Evolutionary conservation across 2,113 vertebrate species (phyloP).

Genomic region (Anolis sagrei): DNA sequence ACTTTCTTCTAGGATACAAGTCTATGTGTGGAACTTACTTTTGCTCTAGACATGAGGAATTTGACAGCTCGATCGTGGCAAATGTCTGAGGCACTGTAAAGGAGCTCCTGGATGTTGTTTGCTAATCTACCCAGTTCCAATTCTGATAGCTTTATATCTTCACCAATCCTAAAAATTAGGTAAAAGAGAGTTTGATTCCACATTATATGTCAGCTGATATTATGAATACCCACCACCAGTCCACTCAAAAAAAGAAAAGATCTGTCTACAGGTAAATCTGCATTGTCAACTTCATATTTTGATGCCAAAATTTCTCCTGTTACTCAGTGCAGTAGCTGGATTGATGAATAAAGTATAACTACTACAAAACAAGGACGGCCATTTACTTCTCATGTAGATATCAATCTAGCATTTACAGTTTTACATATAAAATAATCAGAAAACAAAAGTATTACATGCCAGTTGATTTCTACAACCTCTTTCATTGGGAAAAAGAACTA

Average conservation of each 20-base stretch:
- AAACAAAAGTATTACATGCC: not conserved
- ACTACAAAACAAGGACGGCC: not conserved
- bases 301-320: not conserved
- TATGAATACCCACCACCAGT: not conserved
- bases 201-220: not conserved
- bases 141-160: constrained; percentile 90
- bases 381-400: not conserved
- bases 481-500: no score
- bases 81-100: constrained; percentile 89
- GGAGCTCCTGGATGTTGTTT: constrained; percentile 87
- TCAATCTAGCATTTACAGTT: not conserved
- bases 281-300: not conserved
- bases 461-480: no score
- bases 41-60: constrained; percentile 92
- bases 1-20: not conserved
- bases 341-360: not conserved
- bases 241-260: not conserved
- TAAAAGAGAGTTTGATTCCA: constrained; percentile 34
- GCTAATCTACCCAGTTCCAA: constrained; percentile 88
- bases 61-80: constrained; percentile 97
- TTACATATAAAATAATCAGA: not conserved
- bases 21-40: constrained; percentile 76
- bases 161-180: constrained; percentile 78
- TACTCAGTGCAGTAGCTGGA: not conserved
- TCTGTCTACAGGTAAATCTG: not conserved